Evolutionary conservation across 2,797 vertebrate species (phyloP).

Genomic region (Champsocephalus esox): DNA sequence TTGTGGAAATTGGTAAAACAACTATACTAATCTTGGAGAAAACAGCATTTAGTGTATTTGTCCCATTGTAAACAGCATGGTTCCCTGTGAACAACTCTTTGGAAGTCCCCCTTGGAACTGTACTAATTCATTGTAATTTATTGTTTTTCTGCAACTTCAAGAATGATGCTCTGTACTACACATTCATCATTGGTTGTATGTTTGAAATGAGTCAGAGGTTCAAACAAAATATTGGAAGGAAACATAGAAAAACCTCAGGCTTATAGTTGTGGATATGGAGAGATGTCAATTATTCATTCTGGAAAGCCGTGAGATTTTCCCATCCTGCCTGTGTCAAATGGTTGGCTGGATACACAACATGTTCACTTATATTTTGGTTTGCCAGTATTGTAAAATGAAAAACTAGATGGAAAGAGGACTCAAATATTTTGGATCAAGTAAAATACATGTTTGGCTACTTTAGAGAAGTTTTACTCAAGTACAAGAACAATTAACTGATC

Average conservation of each 20-base stretch:
- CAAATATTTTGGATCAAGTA: no score
- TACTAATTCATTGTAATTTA: conserved; percentile 1
- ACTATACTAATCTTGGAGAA: neutral
- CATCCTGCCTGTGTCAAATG: conserved; percentile 12
- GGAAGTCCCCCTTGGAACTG: neutral
- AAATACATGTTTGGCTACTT: neutral
- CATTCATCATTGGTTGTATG: neutral
- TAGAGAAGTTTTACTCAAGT: neutral
- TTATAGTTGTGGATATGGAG: neutral
- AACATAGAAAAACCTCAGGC: neutral
- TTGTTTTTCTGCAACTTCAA: neutral
- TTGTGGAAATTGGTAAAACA: neutral
- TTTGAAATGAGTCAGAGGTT: neutral
- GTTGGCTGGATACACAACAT: conserved; percentile 3
- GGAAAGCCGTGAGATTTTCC: neutral
- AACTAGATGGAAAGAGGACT: no score
- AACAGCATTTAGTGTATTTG: neutral
- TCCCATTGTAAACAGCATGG: neutral
- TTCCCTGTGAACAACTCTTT: neutral
- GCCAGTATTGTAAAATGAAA: neutral
- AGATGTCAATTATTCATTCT: conserved; percentile 19
- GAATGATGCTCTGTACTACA: neutral
- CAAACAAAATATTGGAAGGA: neutral
- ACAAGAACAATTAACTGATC: no score
- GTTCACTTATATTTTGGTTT: conserved; percentile 4